Base-by-base conservation (phyloP, 2,113 vertebrate genomes). In the Scartelaos histophorus region DNA sequence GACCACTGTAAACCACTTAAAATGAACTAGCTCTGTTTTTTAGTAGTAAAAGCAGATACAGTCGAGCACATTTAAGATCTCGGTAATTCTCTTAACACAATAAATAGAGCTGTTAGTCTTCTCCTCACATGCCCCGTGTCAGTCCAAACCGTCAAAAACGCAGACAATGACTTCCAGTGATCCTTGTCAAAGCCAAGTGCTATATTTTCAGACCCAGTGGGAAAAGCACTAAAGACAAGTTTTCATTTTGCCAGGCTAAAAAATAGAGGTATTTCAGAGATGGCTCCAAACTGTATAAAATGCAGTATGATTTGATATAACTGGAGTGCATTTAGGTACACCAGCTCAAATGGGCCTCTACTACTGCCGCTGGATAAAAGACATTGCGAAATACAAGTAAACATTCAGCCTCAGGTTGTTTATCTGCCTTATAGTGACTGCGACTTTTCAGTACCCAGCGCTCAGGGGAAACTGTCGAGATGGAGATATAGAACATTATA, bases 161-260 rank as follows among this genome's bases (percentile, higher is more conserved):
- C 11, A 65, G 3, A 69, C 5, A 45, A 1, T 56, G 13, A 54
- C 24, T 49, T 60, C 57, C 21, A 58, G 34, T 17, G 46, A 25
- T 16, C n/a, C 49, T 60, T 54, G 46, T 66, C 45, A 74, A 67
- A 60, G 21, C 53, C 17, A 49, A 47, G 7, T 62, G 35, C 79
- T 47, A 58, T 34, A 25, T 75, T 45, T 34, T 72, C 57, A 65
- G 21, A 22, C 56, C 49, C 53, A 71, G 38, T 76, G 60, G 64
- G 34, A n/a, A 80, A 16, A 82, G 70, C 45, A 47, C 60, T 70
- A 74, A n/a, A 78, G 58, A 3, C n/a, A 56, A 35, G 21, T 61
- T 79, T 70, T 78, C 46, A 66, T 60, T 53, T 19, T 49, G 13
- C 1, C 2, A 7, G 58, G 53, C 45, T 34, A 22, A 22, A 45